Base-by-base conservation (phyloP, 1,140 invertebrate genomes). In the Chymomyza costata region DNA sequence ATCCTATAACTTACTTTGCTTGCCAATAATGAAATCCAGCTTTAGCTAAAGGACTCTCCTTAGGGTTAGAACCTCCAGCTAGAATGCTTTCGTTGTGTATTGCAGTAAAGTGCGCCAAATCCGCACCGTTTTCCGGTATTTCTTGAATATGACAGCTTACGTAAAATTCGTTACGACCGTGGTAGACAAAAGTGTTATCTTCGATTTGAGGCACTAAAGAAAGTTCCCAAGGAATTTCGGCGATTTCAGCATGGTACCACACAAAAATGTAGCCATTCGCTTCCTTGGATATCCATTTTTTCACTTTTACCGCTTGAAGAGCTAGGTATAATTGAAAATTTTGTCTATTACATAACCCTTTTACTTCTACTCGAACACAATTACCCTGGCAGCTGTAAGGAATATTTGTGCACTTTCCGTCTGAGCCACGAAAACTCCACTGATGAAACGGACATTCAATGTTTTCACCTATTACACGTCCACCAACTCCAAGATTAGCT, bases 81-180 rank as follows among this genome's bases (percentile, higher is more conserved):
- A 94, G 64, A 65, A 92, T 83, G 21, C 88, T 76, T 13, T 89
- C 86, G 16, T 88, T 89, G 64, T 97, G 95, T 0, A 97, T 88
- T 0, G 91, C 89, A 41, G 88, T 89, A 7, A 97, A 86, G 82
- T 97, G 95, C 0, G 92, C 91, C 1, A 92, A 87, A 81, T 97
- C 95, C 0, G 94, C 93, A 0, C 94, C 95, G 69, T 97, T 97
- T 86, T 97, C 95, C 0, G 95, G 94, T 34, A 97, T 94, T 74
- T 97, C 95, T 92, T 97, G 91, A 62, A 93, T 90, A 64, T 93
- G 92, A 63, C 90, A 90, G 51, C 89, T 92, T 32, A 96, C 87
- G 18, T 90, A 86, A 74, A 94, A 95, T 61, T 95, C 92, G 58
- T 92, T 93, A 1, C 91, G 87, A 0, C 94, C 95, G 16, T 92